Percentiles rank a stretch among this genome's conserved stretches.
Evolutionary conservation across 1,140 invertebrate genomes (phyloP).

Genomic region (Drosophila saltans): DNA sequence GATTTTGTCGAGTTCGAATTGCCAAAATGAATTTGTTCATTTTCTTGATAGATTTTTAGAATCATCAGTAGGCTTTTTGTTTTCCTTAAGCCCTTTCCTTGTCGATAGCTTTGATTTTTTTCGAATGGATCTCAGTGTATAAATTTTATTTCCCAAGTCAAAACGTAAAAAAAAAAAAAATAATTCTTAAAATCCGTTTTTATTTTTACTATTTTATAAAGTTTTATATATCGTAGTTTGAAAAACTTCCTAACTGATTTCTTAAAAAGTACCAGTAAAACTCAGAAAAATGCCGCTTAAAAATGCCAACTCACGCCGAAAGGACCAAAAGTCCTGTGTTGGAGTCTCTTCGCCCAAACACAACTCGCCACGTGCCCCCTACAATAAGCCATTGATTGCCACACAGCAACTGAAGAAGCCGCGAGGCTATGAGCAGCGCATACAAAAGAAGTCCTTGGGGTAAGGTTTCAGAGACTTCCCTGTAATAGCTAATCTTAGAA

Average conservation of each 20-base stretch:
- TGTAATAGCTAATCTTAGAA: background rate
- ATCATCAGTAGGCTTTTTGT: background rate
- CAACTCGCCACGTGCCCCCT: constrained; percentile 46
- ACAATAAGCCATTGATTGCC: constrained; percentile 36
- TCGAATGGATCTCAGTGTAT: background rate
- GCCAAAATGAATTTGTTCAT: too few relatives aligned
- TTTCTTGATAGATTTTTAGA: too few relatives aligned
- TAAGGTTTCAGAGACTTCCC: constrained; percentile 16
- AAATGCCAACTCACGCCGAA: constrained; percentile 56
- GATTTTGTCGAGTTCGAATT: too few relatives aligned
- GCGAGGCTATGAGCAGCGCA: constrained; percentile 11
- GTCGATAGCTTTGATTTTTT: background rate
- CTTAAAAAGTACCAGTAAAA: background rate
- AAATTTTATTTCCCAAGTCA: background rate
- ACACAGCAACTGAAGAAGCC: constrained; percentile 45
- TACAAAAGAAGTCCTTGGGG: constrained; percentile 35
- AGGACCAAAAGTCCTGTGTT: constrained; percentile 2
- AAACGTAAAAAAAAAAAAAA: background rate
- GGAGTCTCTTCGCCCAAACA: constrained; percentile 13
- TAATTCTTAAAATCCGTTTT: background rate
- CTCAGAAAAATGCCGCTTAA: constrained; percentile 43
- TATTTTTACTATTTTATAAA: background rate
- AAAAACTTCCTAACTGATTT: background rate
- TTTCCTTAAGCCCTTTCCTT: too few relatives aligned
- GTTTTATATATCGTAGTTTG: background rate